Conservation (phyloP, 1,140 invertebrate species). For the Zaprionus africanus region DNA sequence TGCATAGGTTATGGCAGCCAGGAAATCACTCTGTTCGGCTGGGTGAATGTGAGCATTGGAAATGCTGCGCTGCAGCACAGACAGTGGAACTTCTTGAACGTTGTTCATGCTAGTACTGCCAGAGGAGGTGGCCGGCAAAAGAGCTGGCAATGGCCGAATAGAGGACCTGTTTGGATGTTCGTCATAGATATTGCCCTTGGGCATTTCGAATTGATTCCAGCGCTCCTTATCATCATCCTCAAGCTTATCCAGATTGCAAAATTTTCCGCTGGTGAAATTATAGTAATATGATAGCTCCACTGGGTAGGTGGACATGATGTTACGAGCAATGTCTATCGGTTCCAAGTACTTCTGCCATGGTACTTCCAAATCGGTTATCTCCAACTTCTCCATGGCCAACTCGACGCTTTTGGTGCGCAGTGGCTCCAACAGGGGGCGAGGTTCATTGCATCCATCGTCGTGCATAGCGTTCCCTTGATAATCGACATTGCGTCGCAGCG, state of each 20-base stretch:
- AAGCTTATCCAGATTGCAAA: conserved; percentile 42
- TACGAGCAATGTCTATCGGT: conserved; percentile 87
- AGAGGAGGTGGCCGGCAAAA: conserved; percentile 13
- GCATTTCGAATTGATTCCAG: conserved; percentile 72
- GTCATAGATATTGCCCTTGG: conserved; percentile 39
- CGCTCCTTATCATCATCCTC: conserved; percentile 50
- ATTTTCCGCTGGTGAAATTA: conserved; percentile 48
- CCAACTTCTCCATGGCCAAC: conserved; percentile 25
- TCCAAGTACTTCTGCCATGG: conserved; percentile 87
- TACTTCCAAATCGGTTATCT: conserved; percentile 48
- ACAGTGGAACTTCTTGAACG: background rate
- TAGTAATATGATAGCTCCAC: conserved; percentile 89
- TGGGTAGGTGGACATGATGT: conserved; percentile 86
- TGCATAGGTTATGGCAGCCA: conserved; percentile 90
- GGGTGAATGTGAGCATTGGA: conserved; percentile 45
- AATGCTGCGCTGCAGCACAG: conserved; percentile 46
- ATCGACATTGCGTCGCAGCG: conserved; percentile 68
- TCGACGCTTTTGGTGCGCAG: conserved; percentile 54
- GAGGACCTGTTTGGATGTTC: background rate
- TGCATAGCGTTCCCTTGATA: conserved; percentile 62
- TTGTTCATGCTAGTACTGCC: background rate
- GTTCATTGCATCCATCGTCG: conserved; percentile 43
- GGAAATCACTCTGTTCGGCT: conserved; percentile 83
- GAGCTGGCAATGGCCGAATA: conserved; percentile 18
- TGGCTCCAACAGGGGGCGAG: conserved; percentile 55